phyloP scores from a whole-genome alignment of 1,140 invertebrate genomes.

The Parasteatoda tepidariorum region DNA sequence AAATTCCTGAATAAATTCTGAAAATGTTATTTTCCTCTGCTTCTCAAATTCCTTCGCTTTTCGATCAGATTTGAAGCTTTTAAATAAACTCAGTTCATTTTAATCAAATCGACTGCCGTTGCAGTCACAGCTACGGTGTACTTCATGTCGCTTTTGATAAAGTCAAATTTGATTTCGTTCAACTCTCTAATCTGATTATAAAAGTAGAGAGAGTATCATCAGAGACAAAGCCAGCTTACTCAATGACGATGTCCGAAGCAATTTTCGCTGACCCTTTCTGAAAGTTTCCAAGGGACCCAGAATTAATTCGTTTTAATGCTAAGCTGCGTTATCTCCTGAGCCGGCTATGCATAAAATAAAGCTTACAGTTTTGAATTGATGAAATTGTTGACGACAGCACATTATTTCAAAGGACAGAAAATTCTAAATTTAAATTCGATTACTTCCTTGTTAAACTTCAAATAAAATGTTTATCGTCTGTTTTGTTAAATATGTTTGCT shows the following conservation, averaged over 20 bases:
- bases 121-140: background rate
- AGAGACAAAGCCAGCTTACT: background rate
- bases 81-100: background rate
- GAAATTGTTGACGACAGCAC: no score
- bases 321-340: background rate
- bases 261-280: background rate
- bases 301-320: background rate
- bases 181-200: background rate
- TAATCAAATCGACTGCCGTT: background rate
- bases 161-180: background rate
- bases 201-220: background rate
- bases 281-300: background rate
- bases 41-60: no score
- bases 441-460: no score
- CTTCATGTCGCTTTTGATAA: background rate
- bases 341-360: no score
- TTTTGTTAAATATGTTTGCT: no score
- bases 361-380: no score
- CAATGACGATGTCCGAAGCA: background rate
- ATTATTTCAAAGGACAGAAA: no score
- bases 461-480: no score
- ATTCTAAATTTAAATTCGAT: no score
- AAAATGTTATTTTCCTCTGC: no score
- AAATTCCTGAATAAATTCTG: no score
- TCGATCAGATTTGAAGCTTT: no score